These are phyloP conservation scores for Prunella himalayana DNA, from an alignment of 2,113 vertebrate genomes.

Conservation along the genomic window DNA sequence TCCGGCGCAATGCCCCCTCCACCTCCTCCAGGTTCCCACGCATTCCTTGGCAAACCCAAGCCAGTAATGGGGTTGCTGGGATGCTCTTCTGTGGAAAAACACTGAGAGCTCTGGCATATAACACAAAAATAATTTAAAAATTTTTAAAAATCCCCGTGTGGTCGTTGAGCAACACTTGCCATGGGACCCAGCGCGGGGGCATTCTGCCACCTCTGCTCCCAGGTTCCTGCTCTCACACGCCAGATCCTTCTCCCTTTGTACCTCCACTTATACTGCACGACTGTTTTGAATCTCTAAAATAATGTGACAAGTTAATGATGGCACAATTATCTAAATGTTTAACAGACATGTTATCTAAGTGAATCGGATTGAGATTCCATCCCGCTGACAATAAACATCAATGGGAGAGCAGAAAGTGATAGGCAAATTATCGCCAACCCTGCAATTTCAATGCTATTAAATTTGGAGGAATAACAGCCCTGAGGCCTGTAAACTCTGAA, in stretches of 20 bases:
- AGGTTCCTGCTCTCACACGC: not conserved
- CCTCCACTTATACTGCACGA: constrained; percentile 62
- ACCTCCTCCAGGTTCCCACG: not conserved
- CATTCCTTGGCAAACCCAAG: not conserved
- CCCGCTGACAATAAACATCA: constrained; percentile 86
- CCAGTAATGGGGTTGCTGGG: not conserved
- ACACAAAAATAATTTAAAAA: not conserved
- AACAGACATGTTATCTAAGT: constrained; percentile 91
- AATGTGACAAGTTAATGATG: constrained; percentile 98
- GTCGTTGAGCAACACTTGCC: not conserved
- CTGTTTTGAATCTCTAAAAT: constrained; percentile 90
- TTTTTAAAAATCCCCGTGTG: rapidly evolving
- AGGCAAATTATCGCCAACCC: constrained; percentile 81
- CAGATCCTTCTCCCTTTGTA: not conserved
- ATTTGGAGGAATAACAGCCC: constrained; percentile 81
- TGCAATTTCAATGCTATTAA: constrained; percentile 86
- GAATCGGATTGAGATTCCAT: constrained; percentile 91
- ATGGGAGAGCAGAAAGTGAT: constrained; percentile 76
- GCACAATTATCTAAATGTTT: constrained; percentile 98
- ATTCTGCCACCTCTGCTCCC: not conserved
- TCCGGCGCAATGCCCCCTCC: not conserved
- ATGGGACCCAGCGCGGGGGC: rapidly evolving
- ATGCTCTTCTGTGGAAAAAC: not conserved
- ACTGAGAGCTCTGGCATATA: not conserved
- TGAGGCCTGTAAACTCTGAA: constrained; percentile 80